Base-by-base conservation (phyloP, 30 jellyfish, hydroid and myxozoan species). In the Catostylus mosaicus region DNA sequence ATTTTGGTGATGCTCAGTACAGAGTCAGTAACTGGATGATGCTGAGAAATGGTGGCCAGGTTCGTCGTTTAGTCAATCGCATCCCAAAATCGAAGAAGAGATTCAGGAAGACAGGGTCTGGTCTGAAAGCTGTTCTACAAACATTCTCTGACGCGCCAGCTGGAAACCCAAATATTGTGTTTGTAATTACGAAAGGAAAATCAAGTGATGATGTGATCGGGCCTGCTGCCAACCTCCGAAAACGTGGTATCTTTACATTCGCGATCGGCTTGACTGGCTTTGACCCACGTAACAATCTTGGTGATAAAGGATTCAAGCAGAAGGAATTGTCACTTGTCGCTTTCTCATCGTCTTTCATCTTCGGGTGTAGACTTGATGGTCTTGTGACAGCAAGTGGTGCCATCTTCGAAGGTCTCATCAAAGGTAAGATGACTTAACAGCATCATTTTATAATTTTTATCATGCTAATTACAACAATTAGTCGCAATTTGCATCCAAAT, bases 81-180 rank as follows among this genome's bases (percentile, higher is more conserved):
- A 72, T 92, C 31, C 98, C 98, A 3, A 92, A 92, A 82, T 96
- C 89, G 9, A 89, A 95, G 65, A 92, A 92, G 48, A 75, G 89
- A 22, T 73, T 69, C 38, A 94, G 98, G 22, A 92, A 70, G 48
- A 78, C 93, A 32, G 98, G 96, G 10, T 82, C 84, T 33, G 98
- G 95, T 23, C 78, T 91, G 32, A 80, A 78, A 61, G 83, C 96
- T 40, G 87, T 85, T 65, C 67, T 92, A 29, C 76, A 80, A 19
- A 73, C 93, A 43, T 92, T 86, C 78, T 81, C 89, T 7, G 77
- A 74, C 23, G 98, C 98, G 9, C 98, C 98, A 18, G 65, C 97
- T 30, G 98, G 98, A 12, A 92, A 92, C 66, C 97, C 98, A 57
- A 92, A 86, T 74, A 63, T 92, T 46, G 88, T 92, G 18, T 79